These are phyloP conservation scores for Myiothlypis coronata DNA, from an alignment of 2,797 vertebrate species.

Conservation along the genomic window DNA sequence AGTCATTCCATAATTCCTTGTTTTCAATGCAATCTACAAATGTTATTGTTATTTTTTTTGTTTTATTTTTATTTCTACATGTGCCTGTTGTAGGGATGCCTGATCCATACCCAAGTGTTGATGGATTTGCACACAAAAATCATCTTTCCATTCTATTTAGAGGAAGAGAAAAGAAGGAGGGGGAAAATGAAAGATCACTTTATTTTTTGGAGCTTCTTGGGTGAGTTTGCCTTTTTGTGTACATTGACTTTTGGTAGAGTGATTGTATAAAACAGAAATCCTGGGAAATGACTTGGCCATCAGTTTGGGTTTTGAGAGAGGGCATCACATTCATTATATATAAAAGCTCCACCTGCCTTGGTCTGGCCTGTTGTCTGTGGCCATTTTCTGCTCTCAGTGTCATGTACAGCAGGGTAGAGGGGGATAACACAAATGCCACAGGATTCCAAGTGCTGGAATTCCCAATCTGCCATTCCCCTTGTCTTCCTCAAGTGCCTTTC, in stretches of 20 bases:
- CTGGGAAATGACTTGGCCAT: not conserved
- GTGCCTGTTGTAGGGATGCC: not conserved
- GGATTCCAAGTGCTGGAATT: not conserved
- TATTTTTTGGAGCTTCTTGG: not conserved
- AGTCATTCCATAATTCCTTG: not conserved
- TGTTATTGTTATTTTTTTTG: fast-evolving
- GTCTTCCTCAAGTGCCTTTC: not conserved
- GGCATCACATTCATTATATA: no score
- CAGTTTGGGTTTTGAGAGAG: not conserved
- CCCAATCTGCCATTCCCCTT: not conserved
- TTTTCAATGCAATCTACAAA: not conserved
- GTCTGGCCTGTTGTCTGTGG: not conserved
- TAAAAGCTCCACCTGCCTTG: not conserved
- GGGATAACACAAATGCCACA: not conserved
- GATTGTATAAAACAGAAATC: not conserved
- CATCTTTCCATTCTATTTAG: not conserved
- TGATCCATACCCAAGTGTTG: not conserved
- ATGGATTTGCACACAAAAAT: not conserved
- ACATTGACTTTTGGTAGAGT: not conserved
- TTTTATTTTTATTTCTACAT: not conserved
- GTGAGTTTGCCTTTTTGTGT: not conserved
- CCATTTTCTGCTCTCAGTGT: not conserved
- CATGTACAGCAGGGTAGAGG: fast-evolving
- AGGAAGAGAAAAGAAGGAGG: no score
- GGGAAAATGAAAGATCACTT: fast-evolving